Conservation (phyloP, 2,797 vertebrate species). For the Rhinogobio ventralis region DNA sequence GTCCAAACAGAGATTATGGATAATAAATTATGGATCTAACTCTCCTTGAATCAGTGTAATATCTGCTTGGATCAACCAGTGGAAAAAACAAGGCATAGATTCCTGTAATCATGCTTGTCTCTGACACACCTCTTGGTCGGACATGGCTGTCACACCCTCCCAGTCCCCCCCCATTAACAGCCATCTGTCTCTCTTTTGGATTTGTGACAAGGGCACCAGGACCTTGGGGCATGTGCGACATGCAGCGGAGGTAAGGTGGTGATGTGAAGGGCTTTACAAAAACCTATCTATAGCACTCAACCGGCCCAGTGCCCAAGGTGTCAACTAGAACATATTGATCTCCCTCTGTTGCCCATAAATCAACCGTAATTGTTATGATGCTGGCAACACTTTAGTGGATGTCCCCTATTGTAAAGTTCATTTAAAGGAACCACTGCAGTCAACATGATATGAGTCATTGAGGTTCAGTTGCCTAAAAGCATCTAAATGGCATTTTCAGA, state of each 20-base stretch:
- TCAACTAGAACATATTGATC: constrained; percentile 54
- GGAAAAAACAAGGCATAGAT: constrained; percentile 51
- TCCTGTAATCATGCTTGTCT: constrained; percentile 23
- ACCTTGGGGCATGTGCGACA: constrained; percentile 64
- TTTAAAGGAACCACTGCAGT: constrained; percentile 44
- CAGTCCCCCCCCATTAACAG: constrained; percentile 57
- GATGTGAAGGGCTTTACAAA: constrained; percentile 60
- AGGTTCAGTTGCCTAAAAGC: background rate
- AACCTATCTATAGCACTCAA: constrained; percentile 60
- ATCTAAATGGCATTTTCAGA: background rate
- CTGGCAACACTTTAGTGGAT: constrained; percentile 36
- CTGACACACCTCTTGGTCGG: constrained; percentile 46
- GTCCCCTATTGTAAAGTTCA: constrained; percentile 36
- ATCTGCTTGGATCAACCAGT: constrained; percentile 38
- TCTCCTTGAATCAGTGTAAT: constrained; percentile 19
- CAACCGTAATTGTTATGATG: constrained; percentile 53
- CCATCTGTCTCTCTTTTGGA: constrained; percentile 67
- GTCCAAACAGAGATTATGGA: background rate
- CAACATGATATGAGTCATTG: constrained; percentile 29
- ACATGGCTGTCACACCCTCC: constrained; percentile 46
- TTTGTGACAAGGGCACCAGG: constrained; percentile 63
- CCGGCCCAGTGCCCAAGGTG: constrained; percentile 38
- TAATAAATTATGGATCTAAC: constrained; percentile 19
- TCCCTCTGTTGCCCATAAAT: constrained; percentile 53
- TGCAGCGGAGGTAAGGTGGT: constrained; percentile 58